Percentiles rank a stretch among this genome's conserved stretches.
phyloP scores from a whole-genome alignment of 2,113 vertebrate genomes.

The Triplophysa dalaica region DNA sequence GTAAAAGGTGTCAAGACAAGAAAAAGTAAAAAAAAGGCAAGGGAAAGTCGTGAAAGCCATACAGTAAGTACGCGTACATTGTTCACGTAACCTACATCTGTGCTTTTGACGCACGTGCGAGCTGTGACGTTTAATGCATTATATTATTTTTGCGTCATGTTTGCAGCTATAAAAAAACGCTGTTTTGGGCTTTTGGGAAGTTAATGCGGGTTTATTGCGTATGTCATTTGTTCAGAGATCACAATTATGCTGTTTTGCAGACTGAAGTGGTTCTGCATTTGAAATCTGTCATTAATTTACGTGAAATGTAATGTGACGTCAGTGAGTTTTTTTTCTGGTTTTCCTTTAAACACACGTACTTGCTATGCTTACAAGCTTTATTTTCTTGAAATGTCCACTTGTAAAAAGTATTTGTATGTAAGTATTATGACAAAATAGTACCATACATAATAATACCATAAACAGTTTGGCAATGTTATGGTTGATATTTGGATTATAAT shows the following conservation, averaged over 20 bases:
- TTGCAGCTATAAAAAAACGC: not conserved
- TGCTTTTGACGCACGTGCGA: slow-evolving; percentile 2
- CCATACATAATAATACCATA: too few species aligned
- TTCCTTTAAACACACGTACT: too few species aligned
- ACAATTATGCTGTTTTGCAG: not conserved
- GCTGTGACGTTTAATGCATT: slow-evolving; percentile 20
- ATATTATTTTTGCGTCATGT: slow-evolving; percentile 24
- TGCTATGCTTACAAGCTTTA: too few species aligned
- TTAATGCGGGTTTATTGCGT: not conserved
- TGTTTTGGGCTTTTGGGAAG: not conserved
- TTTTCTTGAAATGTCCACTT: too few species aligned
- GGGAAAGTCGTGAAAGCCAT: not conserved
- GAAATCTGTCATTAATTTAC: slow-evolving; percentile 17
- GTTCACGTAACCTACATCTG: not conserved
- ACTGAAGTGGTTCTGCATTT: slow-evolving; percentile 55
- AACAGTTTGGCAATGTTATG: not conserved
- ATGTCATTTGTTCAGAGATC: not conserved
- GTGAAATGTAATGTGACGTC: not conserved
- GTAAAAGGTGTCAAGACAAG: slow-evolving; percentile 6
- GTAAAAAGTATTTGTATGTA: too few species aligned
- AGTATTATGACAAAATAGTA: too few species aligned
- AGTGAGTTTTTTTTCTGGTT: too few species aligned
- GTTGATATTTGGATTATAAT: too few species aligned
- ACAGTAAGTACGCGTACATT: slow-evolving; percentile 1
- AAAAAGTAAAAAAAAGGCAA: not conserved